Conservation (phyloP, 2,113 vertebrate genomes). For the Ancistrus triradiatus region DNA sequence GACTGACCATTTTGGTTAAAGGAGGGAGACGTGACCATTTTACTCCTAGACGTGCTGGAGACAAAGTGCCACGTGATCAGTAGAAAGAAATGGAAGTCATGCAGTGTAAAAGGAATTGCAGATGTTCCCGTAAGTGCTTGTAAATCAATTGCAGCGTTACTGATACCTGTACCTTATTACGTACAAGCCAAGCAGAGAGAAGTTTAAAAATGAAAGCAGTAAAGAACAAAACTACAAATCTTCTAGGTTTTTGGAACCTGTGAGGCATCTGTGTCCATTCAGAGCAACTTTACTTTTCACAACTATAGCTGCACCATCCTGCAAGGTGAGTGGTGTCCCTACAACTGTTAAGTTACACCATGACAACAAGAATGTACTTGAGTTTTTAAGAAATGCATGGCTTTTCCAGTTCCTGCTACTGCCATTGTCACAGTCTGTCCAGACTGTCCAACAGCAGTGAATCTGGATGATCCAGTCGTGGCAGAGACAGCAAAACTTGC, state of each 20-base stretch:
- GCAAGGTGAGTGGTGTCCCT: slow-evolving; percentile 29
- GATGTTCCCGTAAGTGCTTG: slow-evolving; percentile 40
- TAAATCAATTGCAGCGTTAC: not conserved
- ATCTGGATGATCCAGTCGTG: slow-evolving; percentile 29
- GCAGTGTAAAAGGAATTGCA: slow-evolving; percentile 25
- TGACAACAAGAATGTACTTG: not conserved
- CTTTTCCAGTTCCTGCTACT: slow-evolving; percentile 34
- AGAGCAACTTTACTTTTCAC: slow-evolving; percentile 12
- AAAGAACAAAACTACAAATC: too few relatives aligned
- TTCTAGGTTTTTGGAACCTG: slow-evolving; percentile 45
- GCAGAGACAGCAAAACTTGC: slow-evolving; percentile 30
- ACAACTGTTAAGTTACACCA: not conserved
- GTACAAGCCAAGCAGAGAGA: too few relatives aligned
- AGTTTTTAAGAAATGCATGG: not conserved
- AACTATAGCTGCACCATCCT: slow-evolving; percentile 40
- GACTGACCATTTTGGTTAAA: not conserved
- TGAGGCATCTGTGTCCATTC: slow-evolving; percentile 32
- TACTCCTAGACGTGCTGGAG: slow-evolving; percentile 45
- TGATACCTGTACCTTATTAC: not conserved
- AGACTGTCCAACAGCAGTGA: slow-evolving; percentile 40
- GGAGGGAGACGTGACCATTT: slow-evolving; percentile 6
- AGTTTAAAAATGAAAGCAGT: too few relatives aligned
- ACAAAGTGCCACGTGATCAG: slow-evolving; percentile 51
- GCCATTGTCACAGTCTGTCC: slow-evolving; percentile 29
- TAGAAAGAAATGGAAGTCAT: slow-evolving; percentile 36